Evolutionary conservation across 2,113 vertebrate species (phyloP), one percentile per base, ranked within the genome.

Genomic region (Spheniscus mendiculus): DNA sequence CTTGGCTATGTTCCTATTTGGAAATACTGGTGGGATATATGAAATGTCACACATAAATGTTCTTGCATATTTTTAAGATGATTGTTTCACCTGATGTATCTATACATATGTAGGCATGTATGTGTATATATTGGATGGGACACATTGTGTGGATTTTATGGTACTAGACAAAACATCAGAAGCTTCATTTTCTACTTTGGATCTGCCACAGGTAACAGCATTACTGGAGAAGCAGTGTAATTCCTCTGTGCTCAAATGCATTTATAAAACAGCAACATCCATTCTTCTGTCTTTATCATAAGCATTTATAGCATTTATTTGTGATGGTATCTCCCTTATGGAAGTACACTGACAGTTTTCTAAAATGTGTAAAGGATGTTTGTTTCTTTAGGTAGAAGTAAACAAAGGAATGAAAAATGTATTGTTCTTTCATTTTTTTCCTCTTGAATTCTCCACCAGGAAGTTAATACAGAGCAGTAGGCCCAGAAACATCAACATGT

Each of bases 121-220:
- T 65, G 49, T 12, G 15, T 34, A 20, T 18, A 32, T 15, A 14
- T 59, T 82, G 61, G 12, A 71, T 36, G 8, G 34, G 26, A 87
- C 59, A 21, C 5, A 5, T 16, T 36, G 15, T 63, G 21, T 73
- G 62, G n/a, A 66, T 91, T 80, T 70, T 30, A 55, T 34, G n/a
- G 7, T 69, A 26, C 30, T 7, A 85, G 19, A 52, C 2, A 10
- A 81, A 76, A 13, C 9, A 29, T 40, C 25, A 70, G 36, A 71
- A 20, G 22, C 18, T 86, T 83, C 73, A 32, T 14, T 76, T 94
- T 84, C 34, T 52, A 0, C 21, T 63, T 53, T 29, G 55, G 8
- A 36, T 49, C 5, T 0, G 0, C 3, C 63, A 52, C 13, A 63
- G 27, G 38, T 49, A 45, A 18, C 1, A 5, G 2, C 29, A 14